These are phyloP conservation scores for Penaeus indicus DNA, from an alignment of 1,140 invertebrate genomes.

Conservation along the genomic window DNA sequence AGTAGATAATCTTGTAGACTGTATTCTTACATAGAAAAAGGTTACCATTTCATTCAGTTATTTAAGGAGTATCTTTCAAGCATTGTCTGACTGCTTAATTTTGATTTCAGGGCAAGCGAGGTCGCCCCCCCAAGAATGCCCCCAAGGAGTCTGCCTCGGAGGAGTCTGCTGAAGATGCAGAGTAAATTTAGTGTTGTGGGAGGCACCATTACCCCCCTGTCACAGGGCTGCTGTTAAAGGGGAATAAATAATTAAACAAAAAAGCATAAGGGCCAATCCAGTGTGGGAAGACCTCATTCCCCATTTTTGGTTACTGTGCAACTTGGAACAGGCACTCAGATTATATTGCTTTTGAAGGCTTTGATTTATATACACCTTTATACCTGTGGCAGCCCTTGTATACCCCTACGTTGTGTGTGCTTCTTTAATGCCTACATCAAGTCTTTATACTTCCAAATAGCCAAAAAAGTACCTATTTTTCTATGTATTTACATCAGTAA, in stretches of 20 bases:
- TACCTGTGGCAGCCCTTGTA: constrained; percentile 31
- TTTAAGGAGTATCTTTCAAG: too few species aligned
- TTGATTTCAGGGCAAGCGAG: constrained; percentile 38
- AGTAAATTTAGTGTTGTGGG: constrained; percentile 28
- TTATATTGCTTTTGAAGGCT: too few species aligned
- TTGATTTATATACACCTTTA: constrained; percentile 1
- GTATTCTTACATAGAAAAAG: too few species aligned
- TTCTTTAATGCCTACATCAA: constrained; percentile 42
- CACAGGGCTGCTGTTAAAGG: constrained; percentile 23
- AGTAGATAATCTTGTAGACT: too few species aligned
- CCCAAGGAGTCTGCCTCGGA: constrained; percentile 47
- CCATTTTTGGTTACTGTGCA: too few species aligned
- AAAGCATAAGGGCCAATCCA: too few species aligned
- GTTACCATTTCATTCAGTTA: too few species aligned
- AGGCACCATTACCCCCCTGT: too few species aligned
- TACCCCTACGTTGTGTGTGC: constrained; percentile 38
- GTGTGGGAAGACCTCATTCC: too few species aligned
- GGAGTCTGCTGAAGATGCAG: constrained; percentile 51
- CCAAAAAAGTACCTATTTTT: constrained; percentile 60
- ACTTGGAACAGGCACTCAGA: too few species aligned
- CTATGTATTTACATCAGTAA: constrained; percentile 58
- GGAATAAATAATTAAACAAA: not conserved
- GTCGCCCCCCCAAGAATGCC: constrained; percentile 47
- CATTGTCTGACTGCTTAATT: not conserved
- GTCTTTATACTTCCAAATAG: constrained; percentile 60